Conservation (phyloP, 2,797 vertebrate genomes). For the Schizothorax lantsangensis region DNA sequence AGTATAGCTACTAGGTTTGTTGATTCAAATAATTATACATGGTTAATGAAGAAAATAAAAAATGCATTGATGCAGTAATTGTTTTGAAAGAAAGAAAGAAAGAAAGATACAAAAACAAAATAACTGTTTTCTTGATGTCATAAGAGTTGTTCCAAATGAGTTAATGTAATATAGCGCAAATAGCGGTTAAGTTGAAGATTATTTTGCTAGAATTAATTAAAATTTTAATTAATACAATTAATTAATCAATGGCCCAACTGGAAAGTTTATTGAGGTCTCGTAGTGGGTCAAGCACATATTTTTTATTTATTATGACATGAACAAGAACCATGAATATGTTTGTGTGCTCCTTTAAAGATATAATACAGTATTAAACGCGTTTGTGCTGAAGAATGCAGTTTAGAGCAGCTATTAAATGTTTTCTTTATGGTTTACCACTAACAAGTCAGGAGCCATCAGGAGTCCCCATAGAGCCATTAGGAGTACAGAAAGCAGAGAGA, state of each 20-base stretch:
- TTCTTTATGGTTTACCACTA: not conserved
- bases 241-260: no score
- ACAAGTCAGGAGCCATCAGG: not conserved
- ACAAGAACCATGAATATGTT: not conserved
- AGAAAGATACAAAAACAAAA: not conserved
- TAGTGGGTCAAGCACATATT: not conserved
- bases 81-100: not conserved
- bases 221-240: no score
- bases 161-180: not conserved
- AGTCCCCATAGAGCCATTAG: constrained; percentile 17
- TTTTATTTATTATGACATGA: not conserved
- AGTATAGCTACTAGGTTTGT: not conserved
- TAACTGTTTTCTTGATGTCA: not conserved
- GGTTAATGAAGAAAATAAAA: not conserved
- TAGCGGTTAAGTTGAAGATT: no score
- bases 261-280: no score
- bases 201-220: no score
- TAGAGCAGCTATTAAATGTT: not conserved
- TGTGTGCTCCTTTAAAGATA: not conserved
- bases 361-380: not conserved
- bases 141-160: not conserved
- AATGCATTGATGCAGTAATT: not conserved
- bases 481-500: not conserved
- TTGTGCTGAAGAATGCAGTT: not conserved
- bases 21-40: not conserved